Base-by-base conservation (phyloP, 2,888 invertebrate genomes). In the Uloborus plumipes region DNA sequence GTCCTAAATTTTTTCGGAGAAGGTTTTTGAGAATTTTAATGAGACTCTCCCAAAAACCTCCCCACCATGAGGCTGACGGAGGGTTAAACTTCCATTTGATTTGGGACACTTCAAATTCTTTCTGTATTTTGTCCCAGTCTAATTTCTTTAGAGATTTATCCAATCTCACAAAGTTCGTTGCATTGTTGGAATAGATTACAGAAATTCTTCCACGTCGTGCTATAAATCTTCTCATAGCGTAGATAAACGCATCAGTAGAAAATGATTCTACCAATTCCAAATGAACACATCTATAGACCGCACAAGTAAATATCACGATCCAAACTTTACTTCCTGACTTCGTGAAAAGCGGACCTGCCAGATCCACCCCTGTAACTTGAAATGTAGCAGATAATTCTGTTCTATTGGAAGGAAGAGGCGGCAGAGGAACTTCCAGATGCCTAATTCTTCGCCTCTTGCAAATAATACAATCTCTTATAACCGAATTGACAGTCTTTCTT, bases 21-120 rank as follows among this genome's bases (percentile, higher is more conserved):
- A 77, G 47, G 55, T 69, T 49, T 58, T 70, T 70, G 7, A 67
- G 22, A 18, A 67, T 61, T 22, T 61, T 50, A 50, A 76, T 53
- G 15, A 67, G 22, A 16, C 67, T 2, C 39, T 77, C 47, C 53
- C 64, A 70, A 47, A 77, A 77, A 0, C 77, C 77, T 53, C 70
- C 76, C 70, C 70, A 77, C 49, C 70, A 77, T 58, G 69, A 51
- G 26, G 75, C 18, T 16, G 67, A 50, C 7, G 31, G 61, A 13
- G 69, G 69, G 26, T 61, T 76, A 67, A 76, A 76, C 18, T 69
- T 76, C 76, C 76, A 76, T 20, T 18, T 13, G 16, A 69, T 69
- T 14, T 26, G 7, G 15, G 55, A 39, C 0, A 65, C 65, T 22
- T 55, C 39, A 65, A 59, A 65, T 26, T 58, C 58, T 15, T 16